Percentiles rank a stretch among this genome's conserved stretches.
These are phyloP conservation scores for Python bivittatus DNA, from an alignment of 2,113 vertebrate species.

Conservation along the genomic window DNA sequence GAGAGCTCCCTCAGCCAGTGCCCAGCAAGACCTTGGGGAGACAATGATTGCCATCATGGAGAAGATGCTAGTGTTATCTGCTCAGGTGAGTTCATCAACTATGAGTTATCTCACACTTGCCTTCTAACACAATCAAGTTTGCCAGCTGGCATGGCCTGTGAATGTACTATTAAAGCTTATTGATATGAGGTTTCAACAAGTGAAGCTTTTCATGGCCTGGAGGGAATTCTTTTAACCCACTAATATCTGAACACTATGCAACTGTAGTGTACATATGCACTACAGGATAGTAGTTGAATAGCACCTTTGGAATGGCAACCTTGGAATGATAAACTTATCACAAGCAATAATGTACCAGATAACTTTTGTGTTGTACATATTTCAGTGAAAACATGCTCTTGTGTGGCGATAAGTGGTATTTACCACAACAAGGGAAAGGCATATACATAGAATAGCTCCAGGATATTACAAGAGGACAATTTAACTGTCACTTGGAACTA, in stretches of 20 bases:
- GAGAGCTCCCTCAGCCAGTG: constrained; percentile 41
- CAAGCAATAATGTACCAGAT: background rate
- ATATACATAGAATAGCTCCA: background rate
- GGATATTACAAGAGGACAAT: background rate
- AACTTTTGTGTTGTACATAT: background rate
- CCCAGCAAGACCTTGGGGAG: constrained; percentile 36
- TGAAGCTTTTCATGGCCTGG: background rate
- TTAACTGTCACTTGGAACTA: background rate
- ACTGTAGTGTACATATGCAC: background rate
- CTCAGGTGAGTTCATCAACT: constrained; percentile 28
- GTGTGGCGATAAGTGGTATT: background rate
- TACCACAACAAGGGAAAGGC: background rate
- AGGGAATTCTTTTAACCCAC: background rate
- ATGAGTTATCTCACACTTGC: fast-evolving
- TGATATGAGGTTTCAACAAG: background rate
- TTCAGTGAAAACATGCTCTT: background rate
- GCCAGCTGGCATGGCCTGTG: background rate
- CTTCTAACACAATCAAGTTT: fast-evolving
- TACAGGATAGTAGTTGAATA: background rate
- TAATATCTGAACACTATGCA: background rate
- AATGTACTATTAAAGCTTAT: background rate
- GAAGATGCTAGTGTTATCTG: constrained; percentile 46
- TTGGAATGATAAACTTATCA: background rate
- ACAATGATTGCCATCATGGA: constrained; percentile 47
- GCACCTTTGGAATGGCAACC: background rate